phyloP scores from a whole-genome alignment of 2,797 vertebrate species.

The Aldrovandia affinis region DNA sequence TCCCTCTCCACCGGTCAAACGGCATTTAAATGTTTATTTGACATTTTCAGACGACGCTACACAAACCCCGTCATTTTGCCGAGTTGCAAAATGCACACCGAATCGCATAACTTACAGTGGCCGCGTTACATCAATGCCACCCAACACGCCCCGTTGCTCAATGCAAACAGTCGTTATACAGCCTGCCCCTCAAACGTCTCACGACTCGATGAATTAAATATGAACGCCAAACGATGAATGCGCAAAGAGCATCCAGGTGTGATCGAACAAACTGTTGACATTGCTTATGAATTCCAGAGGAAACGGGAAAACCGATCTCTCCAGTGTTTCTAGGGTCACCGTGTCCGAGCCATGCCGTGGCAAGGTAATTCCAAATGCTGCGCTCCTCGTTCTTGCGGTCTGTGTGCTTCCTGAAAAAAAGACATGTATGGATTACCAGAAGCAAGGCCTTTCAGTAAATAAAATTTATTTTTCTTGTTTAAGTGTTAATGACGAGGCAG shows the following conservation, averaged over 20 bases:
- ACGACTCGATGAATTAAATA: conserved; percentile 14
- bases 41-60: not conserved
- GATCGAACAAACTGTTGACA: not conserved
- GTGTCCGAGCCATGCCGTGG: not conserved
- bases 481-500: too few species aligned
- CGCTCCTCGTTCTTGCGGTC: not conserved
- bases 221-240: conserved; percentile 6
- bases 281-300: conserved; percentile 2
- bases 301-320: not conserved
- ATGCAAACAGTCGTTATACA: not conserved
- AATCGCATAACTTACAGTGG: not conserved
- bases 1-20: not conserved
- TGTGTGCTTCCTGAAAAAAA: not conserved
- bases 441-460: not conserved
- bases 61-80: not conserved
- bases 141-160: not conserved
- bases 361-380: not conserved
- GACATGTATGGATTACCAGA: not conserved
- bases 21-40: conserved; percentile 10
- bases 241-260: not conserved
- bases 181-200: not conserved
- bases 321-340: not conserved
- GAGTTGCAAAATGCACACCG: not conserved
- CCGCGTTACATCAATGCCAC: not conserved
- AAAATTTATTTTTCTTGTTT: not conserved